phyloP scores from a whole-genome alignment of 1,140 invertebrate species.

The Pseudachorutes palmiensis region DNA sequence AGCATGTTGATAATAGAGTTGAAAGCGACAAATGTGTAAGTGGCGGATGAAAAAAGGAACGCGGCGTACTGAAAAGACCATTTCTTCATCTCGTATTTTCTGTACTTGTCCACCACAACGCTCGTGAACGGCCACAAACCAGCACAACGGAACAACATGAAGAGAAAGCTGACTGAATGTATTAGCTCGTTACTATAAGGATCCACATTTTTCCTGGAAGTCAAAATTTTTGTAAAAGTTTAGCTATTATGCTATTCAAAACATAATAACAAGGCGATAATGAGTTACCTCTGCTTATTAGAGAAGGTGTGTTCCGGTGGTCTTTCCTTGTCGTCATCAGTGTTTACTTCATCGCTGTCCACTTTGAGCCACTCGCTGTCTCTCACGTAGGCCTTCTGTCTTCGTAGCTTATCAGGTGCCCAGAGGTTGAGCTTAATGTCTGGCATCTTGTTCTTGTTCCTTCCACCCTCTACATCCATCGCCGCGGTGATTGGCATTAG shows the following conservation, averaged over 20 bases:
- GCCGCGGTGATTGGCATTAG: neutral
- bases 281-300: too few species aligned
- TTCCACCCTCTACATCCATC: neutral
- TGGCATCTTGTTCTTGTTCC: neutral
- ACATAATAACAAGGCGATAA: neutral
- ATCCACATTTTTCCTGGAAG: neutral
- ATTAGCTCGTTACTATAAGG: neutral
- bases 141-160: neutral
- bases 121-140: neutral
- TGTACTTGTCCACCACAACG: neutral
- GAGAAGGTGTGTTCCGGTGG: too few species aligned
- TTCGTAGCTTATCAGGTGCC: neutral
- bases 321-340: too few species aligned
- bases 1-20: neutral
- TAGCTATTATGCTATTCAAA: too few species aligned
- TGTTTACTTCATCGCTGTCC: too few species aligned
- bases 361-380: neutral
- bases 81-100: neutral
- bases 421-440: neutral
- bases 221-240: too few species aligned
- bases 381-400: neutral
- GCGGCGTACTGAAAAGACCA: neutral
- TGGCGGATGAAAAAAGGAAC: neutral
- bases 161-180: neutral
- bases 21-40: neutral